Base-by-base conservation (phyloP, 2,797 vertebrate genomes). In the Danio aesculapii region DNA sequence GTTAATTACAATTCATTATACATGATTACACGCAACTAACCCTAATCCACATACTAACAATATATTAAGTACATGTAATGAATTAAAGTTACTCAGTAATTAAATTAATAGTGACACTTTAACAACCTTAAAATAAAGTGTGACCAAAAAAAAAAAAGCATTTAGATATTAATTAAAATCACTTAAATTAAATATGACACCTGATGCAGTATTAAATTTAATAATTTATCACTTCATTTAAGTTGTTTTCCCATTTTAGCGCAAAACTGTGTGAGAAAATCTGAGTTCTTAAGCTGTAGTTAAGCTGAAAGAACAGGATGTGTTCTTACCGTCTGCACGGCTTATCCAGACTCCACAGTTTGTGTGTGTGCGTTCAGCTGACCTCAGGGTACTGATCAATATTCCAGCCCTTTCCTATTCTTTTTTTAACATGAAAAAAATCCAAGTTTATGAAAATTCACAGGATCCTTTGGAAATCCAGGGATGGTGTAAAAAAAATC, bases 311-410 rank as follows among this genome's bases (percentile, higher is more conserved):
- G 82, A 87, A 86, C 72, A 82, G 72, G 80, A 75, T 81, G 52
- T 70, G 77, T 70, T 81, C 90, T 90, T 90, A 91, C 90, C 89
- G 83, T 88, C 83, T 77, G 83, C 86, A 83, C 84, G 84, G 88
- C 81, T 89, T 88, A 87, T 89, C 90, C 90, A 89, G 87, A 89
- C 88, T 80, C 68, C 83, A 84, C 82, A 82, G 79, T 7, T 67
- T 68, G 84, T n/a, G n/a, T 30, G 30, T 30, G 30, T 81, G 81
- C 80, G 57, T 86, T 83, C 61, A 58, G 81, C 59, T 87, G 86
- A 88, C 85, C 85, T 87, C 85, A 80, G 53, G 79, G 83, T 76
- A 87, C 84, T 43, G 80, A 85, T 83, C 66, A 49, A 84, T 88
- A 86, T 84, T 86, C 87, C 86, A 75, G 64, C 66, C 59, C 61